A percentile compares a stretch with the other conserved stretches of the same genome.
Evolutionary conservation across 35 echinoderm and acorn worm genomes (phyloP).

Genomic region (Ophiothrix spiculata): DNA sequence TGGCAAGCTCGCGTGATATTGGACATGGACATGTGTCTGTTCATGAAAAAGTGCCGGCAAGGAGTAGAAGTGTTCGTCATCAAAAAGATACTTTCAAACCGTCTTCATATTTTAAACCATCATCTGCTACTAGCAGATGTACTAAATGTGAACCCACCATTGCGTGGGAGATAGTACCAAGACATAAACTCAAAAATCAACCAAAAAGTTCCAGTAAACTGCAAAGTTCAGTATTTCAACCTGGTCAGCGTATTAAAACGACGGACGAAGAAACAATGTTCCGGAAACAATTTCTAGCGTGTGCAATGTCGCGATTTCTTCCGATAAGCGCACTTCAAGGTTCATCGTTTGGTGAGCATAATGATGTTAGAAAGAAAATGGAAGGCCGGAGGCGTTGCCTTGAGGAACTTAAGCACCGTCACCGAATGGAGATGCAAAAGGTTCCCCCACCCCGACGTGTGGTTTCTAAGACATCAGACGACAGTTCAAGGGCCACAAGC

Average conservation of each 20-base stretch:
- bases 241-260: not conserved
- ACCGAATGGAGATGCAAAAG: not conserved
- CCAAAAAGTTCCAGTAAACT: not conserved
- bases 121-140: not conserved
- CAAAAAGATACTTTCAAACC: too few relatives aligned
- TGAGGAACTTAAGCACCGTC: slow-evolving; percentile 33
- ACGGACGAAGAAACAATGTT: slow-evolving; percentile 21
- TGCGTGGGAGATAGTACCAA: not conserved
- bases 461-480: not conserved
- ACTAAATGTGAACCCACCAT: not conserved
- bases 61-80: not conserved
- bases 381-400: slow-evolving; percentile 69
- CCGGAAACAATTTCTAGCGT: slow-evolving; percentile 69
- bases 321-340: slow-evolving; percentile 68
- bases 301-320: slow-evolving; percentile 56
- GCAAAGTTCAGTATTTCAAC: not conserved
- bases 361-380: slow-evolving; percentile 91
- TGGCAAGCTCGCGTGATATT: not conserved
- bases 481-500: not conserved
- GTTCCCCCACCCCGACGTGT: not conserved
- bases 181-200: not conserved
- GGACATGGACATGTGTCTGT: not conserved
- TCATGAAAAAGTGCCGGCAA: not conserved
- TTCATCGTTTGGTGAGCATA: slow-evolving; percentile 64
- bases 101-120: not conserved